Evolutionary conservation across 2,888 invertebrate species (phyloP), one percentile per base, ranked within the genome.

Genomic region (Drosophila mimetica): DNA sequence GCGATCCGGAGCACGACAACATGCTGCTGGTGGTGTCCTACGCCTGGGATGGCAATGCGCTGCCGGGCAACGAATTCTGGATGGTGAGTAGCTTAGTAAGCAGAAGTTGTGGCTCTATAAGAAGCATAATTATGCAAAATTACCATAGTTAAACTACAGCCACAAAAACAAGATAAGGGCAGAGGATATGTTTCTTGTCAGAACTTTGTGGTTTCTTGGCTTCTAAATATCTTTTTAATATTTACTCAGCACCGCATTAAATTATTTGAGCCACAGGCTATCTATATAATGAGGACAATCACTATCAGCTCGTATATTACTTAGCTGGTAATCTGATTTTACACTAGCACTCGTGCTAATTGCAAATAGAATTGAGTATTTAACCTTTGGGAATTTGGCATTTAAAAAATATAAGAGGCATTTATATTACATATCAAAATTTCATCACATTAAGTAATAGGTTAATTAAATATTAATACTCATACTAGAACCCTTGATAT

Each of bases 31-130:
- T 95, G 0, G 93, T 95, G 30, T 95, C 94, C 0, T 95, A 95
- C 81, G 94, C 95, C 0, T 95, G 95, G 94, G 95, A 95, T 85
- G 94, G 95, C 7, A 95, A 95, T 83, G 93, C 95, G 0, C 92
- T 95, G 61, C 95, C 95, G 1, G 95, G 95, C 44, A 95, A 95
- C 78, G 95, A 95, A 84, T 95, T 94, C 88, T 95, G 95, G 95
- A 89, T 90, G 76, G 93, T 93, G 57, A 90, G 71, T 58, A 0
- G 37, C 8, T 37, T 8, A n/a, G n/a, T n/a, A n/a, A n/a, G n/a
- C n/a, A n/a, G n/a, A n/a, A n/a, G n/a, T n/a, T n/a, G n/a, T n/a
- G n/a, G n/a, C n/a, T n/a, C n/a, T n/a, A n/a, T n/a, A n/a, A n/a
- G n/a, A n/a, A n/a, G n/a, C n/a, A n/a, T n/a, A n/a, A n/a, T n/a